phyloP scores from a whole-genome alignment of 2,888 invertebrate species.

The Microctonus aethiopoides region DNA sequence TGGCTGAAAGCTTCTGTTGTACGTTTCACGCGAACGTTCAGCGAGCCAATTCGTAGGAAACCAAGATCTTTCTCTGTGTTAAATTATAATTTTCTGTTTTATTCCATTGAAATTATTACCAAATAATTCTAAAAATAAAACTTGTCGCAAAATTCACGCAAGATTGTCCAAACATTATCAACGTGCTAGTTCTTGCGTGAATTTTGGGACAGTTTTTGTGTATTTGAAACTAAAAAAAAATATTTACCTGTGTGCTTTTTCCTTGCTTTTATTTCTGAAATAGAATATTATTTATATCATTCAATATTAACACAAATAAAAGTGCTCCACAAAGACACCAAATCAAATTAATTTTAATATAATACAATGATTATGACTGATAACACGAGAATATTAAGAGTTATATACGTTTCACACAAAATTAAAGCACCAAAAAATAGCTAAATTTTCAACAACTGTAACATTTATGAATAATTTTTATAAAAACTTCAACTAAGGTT shows the following conservation, averaged over 20 bases:
- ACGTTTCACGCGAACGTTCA: constrained; percentile 92
- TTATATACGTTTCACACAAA: too few species aligned
- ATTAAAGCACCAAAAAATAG: too few species aligned
- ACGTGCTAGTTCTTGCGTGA: too few species aligned
- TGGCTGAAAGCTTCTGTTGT: constrained; percentile 93
- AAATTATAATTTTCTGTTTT: constrained; percentile 44
- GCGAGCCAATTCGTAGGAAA: constrained; percentile 90
- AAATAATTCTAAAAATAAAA: not conserved
- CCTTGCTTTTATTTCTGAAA: constrained; percentile 79
- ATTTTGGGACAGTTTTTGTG: too few species aligned
- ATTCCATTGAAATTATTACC: not conserved
- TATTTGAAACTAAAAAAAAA: not conserved
- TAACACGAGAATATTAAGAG: too few species aligned
- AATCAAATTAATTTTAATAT: too few species aligned
- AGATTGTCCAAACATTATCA: too few species aligned
- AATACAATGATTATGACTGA: too few species aligned
- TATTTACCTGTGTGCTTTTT: constrained; percentile 78
- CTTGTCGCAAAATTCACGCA: not conserved
- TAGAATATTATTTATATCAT: constrained; percentile 50
- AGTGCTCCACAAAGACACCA: too few species aligned
- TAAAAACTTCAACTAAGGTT: too few species aligned
- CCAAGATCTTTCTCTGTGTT: constrained; percentile 85
- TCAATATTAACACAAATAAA: not conserved
- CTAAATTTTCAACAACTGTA: too few species aligned
- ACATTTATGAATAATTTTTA: too few species aligned